A percentile compares a stretch with the other conserved stretches of the same genome.
Conservation (phyloP, 2,113 vertebrate genomes). For the Nipponia nippon region DNA sequence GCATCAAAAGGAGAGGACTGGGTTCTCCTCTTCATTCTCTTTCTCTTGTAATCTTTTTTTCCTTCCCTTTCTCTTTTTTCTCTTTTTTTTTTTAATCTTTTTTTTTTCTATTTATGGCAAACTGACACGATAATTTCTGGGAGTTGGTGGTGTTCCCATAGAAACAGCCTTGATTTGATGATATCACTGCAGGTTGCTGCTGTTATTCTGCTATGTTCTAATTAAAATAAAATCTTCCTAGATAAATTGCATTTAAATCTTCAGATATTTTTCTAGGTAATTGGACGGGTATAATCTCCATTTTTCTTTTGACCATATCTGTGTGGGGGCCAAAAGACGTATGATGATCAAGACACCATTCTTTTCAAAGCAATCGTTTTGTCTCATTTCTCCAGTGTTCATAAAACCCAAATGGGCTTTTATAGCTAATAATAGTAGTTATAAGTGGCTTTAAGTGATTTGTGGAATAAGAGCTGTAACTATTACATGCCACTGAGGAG, state of each 20-base stretch:
- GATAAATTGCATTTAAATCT: constrained; percentile 43
- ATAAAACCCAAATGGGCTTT: constrained; percentile 43
- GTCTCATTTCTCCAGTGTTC: not conserved
- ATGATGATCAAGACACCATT: not conserved
- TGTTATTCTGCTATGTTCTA: constrained; percentile 53
- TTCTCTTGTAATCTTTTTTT: not conserved
- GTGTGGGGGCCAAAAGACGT: not conserved
- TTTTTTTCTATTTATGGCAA: constrained; percentile 61
- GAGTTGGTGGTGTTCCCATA: constrained; percentile 72
- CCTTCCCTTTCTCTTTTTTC: not conserved
- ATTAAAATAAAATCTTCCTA: constrained; percentile 48
- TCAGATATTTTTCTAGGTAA: not conserved
- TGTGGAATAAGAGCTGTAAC: constrained; percentile 18
- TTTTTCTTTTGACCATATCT: not conserved
- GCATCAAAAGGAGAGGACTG: not conserved
- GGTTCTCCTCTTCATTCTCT: not conserved
- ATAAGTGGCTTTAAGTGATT: constrained; percentile 50
- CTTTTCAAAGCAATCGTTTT: constrained; percentile 2
- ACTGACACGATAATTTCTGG: constrained; percentile 64
- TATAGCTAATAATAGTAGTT: constrained; percentile 49
- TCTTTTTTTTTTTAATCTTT: rapidly evolving
- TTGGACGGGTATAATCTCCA: not conserved
- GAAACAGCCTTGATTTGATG: constrained; percentile 73
- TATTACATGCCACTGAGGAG: not conserved
- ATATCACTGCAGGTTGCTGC: constrained; percentile 62